Base-by-base conservation (phyloP, 2,797 vertebrate species). In the Pterois miles region DNA sequence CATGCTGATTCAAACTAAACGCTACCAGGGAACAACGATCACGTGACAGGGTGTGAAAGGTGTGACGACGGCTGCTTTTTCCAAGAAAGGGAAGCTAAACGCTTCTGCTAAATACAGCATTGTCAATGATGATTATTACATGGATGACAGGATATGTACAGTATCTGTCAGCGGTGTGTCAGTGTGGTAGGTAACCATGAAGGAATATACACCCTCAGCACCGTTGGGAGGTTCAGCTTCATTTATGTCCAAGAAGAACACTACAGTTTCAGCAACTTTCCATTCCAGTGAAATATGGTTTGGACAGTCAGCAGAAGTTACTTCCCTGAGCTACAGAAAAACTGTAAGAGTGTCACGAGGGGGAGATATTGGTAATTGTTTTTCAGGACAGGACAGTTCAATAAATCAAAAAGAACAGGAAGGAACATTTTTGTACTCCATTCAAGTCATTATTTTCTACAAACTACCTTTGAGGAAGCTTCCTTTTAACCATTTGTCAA, bases 281-380 rank as follows among this genome's bases (percentile, higher is more conserved):
- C 66, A 31, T 80, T 76, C 43, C 23, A 64, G 60, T 81, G 76
- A 90, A 83, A 85, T 69, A 83, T 27, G 65, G 78, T 63, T 77
- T 53, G 48, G 66, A 78, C 58, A 72, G 66, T 86, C 86, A 89
- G 87, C 83, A 84, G 71, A 90, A 81, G 56, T 50, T 67, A 76
- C 71, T 81, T 73, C 71, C 64, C 36, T n/a, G 9, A 65, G 71
- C 57, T 53, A n/a, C 67, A 77, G 82, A 82, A 78, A 77, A n/a
- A n/a, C n/a, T n/a, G n/a, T 31, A 72, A 69, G 81, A 54, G 77
- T 65, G 79, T 76, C 68, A 68, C 14, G 34, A 71, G 71, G 58
- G 68, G 38, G 74, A 81, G 72, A 14, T 48, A 65, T 43, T 31
- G 48, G 74, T 13, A 70, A 76, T 80, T 75, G 78, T 85, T 80